Evolutionary conservation across 1,140 invertebrate genomes (phyloP), one percentile per base, ranked within the genome.

Genomic region (Heliconius nattereri): DNA sequence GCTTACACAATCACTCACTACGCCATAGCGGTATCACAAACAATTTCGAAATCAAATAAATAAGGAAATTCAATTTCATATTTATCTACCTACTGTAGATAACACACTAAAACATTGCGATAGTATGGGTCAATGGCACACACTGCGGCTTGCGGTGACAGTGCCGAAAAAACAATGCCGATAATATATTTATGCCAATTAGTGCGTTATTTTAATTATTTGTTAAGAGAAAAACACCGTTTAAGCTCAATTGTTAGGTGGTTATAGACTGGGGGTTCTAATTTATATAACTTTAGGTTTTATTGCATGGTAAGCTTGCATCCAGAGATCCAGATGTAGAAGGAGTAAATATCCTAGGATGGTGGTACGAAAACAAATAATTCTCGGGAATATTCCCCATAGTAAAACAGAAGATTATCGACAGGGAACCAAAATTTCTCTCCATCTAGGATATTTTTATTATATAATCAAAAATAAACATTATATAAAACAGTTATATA

Each of bases 11-110:
- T 57, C 20, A 57, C 54, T 23, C n/a, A 23, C 20, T 23, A 23
- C n/a, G 9, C 8, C 8, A 57, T 1, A 57, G 3, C 1, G 20
- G 11, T 9, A 66, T 66, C 7, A 66, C 23, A 26, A 66, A 23
- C 8, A 9, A n/a, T 57, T 57, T 57, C 23, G 11, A 26, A 60
- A 3, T 66, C 23, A 26, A 29, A 66, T 66, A 66, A 66, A 66
- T 66, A 66, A 66, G 60, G n/a, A 66, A 66, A 66, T 66, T 66
- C 23, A 66, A 66, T 66, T 66, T 26, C 9, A 29, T 66, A 66
- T 66, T 13, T 26, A 66, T 66, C n/a, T 66, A 66, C 32, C 32
- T 32, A 32, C 32, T 32, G 32, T 23, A 29, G 60, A 66, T 66
- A 66, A 66, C 60, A 26, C 1, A 26, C 5, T 60, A 60, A 60